Base-by-base conservation (phyloP, 2,797 vertebrate species). In the Myoxocephalus aenaeus region DNA sequence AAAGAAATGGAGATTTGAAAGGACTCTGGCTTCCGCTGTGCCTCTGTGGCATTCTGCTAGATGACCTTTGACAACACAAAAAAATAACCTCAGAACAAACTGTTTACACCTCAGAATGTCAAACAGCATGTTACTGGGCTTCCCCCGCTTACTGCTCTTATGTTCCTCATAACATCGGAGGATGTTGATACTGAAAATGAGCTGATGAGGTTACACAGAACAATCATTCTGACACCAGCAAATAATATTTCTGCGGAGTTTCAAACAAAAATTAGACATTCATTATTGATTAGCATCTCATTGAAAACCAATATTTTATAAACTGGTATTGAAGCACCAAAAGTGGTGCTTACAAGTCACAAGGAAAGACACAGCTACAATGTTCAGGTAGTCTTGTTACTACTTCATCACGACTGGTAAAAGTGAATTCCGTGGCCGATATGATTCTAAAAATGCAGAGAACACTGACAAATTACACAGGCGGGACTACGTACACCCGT, bases 1-100 rank as follows among this genome's bases (percentile, higher is more conserved):
- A 62, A 86, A 82, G 75, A 86, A 81, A 58, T 50, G 0, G 22
- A 72, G 70, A 65, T 89, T 71, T 38, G 38, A 74, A 77, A 79
- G 62, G 59, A 56, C 46, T 50, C 25, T 15, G 54, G 54, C 83
- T 84, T 89, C 82, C 59, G 86, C 5, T 89, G 15, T 76, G 73
- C 51, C 56, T 87, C 69, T 38, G 71, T 88, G 78, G 86, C 76
- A 79, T 89, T 82, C 65, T 80, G 73, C 59, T 72, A 70, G 84
- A 86, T 93, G 92, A 94, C 93, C 92, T 94, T 94, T 94, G 85
- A 83, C 77, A 90, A 89, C 82, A 90, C 80, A 87, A 87, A 93
- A 93, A 93, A 94, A 92, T 75, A 93, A 89, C 87, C 84, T 90
- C 85, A 93, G 86, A 93, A 81, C 62, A 48, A 75, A 66, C 58